Evolutionary conservation across 2,888 invertebrate genomes (phyloP), one percentile per base, ranked within the genome.

Genomic region (Leucophenga montana): DNA sequence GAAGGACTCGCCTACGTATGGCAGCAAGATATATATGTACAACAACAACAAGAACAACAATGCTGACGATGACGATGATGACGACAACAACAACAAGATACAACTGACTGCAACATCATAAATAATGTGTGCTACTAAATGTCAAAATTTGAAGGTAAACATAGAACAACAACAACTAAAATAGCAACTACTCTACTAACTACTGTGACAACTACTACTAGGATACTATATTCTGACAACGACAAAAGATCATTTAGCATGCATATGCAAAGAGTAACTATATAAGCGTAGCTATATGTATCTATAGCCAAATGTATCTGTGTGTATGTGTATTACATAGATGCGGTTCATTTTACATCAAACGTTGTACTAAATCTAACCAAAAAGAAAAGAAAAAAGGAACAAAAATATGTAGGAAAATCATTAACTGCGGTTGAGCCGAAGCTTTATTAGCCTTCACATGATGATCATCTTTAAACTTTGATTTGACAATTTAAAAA

Each of bases 71-170:
- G 11, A 54, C 4, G 18, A 14, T 18, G 20, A 20, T 27, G 27
- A 22, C 18, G 11, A 20, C 54, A 1, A 1, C 13, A 4, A 39
- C 39, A 11, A 39, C 39, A 11, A 20, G 16, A 3, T 54, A 18
- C 39, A 18, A 65, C 18, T 48, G 27, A 5, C 65, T n/a, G 27
- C 50, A 62, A 18, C 65, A 48, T 65, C 65, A 65, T 65, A 65
- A 65, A 65, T 65, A 50, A 65, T 65, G 48, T 65, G 50, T 27
- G 14, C 31, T 62, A 39, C 31, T 62, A 44, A 33, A 54, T 70
- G 69, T 48, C 54, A 44, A 67, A 67, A 73, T 54, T 54, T 54
- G 54, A 54, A 54, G 54, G 18, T 54, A 54, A 54, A 20, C 18
- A 53, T 53, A 18, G 16, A 8, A 8, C 4, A 3, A 3, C 20